Evolutionary conservation across 2,888 invertebrate species (phyloP).

Genomic region (Drosophila formosana): DNA sequence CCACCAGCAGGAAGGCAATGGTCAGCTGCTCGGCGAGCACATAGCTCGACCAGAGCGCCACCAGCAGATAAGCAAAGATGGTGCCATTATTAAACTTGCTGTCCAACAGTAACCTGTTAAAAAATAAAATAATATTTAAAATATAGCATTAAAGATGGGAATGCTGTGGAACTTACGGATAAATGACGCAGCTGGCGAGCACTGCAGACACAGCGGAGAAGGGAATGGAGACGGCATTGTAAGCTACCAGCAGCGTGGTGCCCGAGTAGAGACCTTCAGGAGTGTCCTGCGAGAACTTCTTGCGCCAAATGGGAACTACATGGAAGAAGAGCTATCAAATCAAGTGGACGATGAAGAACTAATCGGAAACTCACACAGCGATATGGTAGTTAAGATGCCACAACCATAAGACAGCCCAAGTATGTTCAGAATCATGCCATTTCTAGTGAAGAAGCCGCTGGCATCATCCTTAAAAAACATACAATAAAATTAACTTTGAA

Average conservation of each 20-base stretch:
- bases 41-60: slow-evolving; percentile 93
- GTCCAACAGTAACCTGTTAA: slow-evolving; percentile 81
- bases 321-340: not conserved
- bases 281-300: slow-evolving; percentile 96
- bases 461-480: slow-evolving; percentile 81
- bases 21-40: slow-evolving; percentile 94
- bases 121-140: not conserved
- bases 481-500: not conserved
- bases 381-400: slow-evolving; percentile 84
- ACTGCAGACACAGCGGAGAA: slow-evolving; percentile 92
- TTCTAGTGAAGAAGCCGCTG: slow-evolving; percentile 84
- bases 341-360: rapidly evolving
- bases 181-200: slow-evolving; percentile 90
- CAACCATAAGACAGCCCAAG: slow-evolving; percentile 84
- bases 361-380: slow-evolving; percentile 71
- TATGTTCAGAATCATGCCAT: slow-evolving; percentile 84
- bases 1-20: slow-evolving; percentile 92
- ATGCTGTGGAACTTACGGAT: slow-evolving; percentile 87
- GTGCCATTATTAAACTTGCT: slow-evolving; percentile 81
- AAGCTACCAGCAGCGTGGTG: slow-evolving; percentile 92
- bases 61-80: slow-evolving; percentile 88
- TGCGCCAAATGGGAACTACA: slow-evolving; percentile 92
- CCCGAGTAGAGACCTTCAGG: slow-evolving; percentile 96
- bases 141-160: not conserved
- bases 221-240: slow-evolving; percentile 92